Evolutionary conservation across 2,797 vertebrate genomes (phyloP).

Genomic region (Notolepis coatsorum): DNA sequence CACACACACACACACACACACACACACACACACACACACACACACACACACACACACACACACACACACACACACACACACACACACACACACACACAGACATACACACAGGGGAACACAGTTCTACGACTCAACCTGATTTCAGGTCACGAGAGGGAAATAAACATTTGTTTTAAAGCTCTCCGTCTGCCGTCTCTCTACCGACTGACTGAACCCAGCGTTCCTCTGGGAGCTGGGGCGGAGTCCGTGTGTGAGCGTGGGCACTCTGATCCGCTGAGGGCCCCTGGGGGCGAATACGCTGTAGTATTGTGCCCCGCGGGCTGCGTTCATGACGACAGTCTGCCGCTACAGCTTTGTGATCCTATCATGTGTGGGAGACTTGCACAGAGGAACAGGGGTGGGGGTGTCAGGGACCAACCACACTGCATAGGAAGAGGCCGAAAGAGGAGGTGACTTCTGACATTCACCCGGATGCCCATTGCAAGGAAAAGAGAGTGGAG

Average conservation of each 20-base stretch:
- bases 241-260: conserved; percentile 24
- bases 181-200: neutral
- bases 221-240: conserved; percentile 18
- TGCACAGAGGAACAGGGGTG: conserved; percentile 45
- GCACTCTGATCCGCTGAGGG: conserved; percentile 42
- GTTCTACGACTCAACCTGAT: conserved; percentile 26
- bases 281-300: conserved; percentile 52
- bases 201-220: conserved; percentile 12
- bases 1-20: no score
- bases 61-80: no score
- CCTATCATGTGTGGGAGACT: conserved; percentile 19
- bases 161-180: conserved; percentile 10
- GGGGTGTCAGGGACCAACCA: conserved; percentile 28
- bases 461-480: conserved; percentile 67
- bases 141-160: conserved; percentile 26
- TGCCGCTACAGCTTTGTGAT: conserved; percentile 32
- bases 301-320: conserved; percentile 54
- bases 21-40: no score
- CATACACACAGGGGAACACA: neutral
- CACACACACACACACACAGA: no score
- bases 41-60: no score
- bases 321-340: conserved; percentile 21
- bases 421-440: conserved; percentile 4
- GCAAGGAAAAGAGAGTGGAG: conserved; percentile 18
- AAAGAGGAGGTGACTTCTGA: conserved; percentile 60